Conservation (phyloP, 1,140 invertebrate species). For the Leptopilina clavipes region DNA sequence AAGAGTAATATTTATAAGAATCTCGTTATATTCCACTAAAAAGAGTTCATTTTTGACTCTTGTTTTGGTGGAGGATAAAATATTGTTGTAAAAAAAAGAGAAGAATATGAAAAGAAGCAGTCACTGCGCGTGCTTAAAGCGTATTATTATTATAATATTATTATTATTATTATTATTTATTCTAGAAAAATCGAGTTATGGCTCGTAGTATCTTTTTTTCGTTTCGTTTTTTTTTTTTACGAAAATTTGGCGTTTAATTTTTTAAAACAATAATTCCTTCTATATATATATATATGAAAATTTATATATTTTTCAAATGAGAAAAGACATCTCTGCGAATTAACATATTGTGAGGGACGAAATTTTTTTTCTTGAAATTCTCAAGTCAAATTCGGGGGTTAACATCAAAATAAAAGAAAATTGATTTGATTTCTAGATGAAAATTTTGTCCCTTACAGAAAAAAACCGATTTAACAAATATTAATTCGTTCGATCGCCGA, state of each 20-base stretch:
- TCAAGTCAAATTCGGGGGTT: constrained; percentile 20
- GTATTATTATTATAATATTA: neutral
- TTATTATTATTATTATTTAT: constrained; percentile 37
- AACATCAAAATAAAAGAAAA: neutral
- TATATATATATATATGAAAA: neutral
- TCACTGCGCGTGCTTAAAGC: constrained; percentile 36
- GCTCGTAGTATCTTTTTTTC: neutral
- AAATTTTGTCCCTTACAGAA: neutral
- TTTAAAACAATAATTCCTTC: no score
- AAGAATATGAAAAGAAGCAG: constrained; percentile 6
- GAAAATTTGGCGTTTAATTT: constrained; percentile 31
- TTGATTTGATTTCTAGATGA: constrained; percentile 13
- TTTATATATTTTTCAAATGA: neutral
- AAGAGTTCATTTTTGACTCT: constrained; percentile 9
- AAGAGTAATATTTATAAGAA: constrained; percentile 30
- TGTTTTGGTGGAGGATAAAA: neutral
- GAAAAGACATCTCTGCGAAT: neutral
- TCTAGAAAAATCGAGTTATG: neutral
- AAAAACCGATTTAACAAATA: constrained; percentile 45
- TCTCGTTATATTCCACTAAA: constrained; percentile 22
- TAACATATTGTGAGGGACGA: neutral
- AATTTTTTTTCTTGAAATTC: neutral
- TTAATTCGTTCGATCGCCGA: constrained; percentile 49
- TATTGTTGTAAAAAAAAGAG: constrained; percentile 20
- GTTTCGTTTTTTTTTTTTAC: neutral